phyloP scores from a whole-genome alignment of 2,113 vertebrate species.

The Ascaphus truei region DNA sequence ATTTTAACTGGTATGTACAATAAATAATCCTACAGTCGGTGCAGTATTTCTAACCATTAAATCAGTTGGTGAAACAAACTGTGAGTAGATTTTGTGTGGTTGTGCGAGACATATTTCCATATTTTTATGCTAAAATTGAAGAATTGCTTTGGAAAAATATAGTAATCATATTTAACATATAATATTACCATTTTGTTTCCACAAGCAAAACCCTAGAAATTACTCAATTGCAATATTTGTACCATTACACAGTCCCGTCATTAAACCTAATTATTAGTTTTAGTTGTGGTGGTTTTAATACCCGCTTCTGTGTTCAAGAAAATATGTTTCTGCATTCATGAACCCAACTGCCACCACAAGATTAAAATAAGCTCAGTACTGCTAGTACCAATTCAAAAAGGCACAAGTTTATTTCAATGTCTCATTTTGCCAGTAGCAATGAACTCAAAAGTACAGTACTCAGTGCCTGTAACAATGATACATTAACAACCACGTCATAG shows the following conservation, averaged over 20 bases:
- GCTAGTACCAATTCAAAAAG: accelerated
- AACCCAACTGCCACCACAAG: constrained; percentile 38
- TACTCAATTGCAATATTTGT: constrained; percentile 55
- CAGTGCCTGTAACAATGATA: constrained; percentile 3
- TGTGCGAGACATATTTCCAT: not conserved
- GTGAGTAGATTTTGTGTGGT: constrained; percentile 4
- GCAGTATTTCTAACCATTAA: no score
- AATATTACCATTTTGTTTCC: constrained; percentile 50
- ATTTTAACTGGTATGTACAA: no score
- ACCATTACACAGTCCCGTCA: constrained; percentile 54
- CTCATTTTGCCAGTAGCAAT: not conserved
- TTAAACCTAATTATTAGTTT: constrained; percentile 56
- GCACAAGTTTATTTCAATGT: not conserved
- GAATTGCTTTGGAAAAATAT: not conserved
- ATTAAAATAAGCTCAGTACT: constrained; percentile 45
- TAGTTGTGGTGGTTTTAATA: constrained; percentile 50
- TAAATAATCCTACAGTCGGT: no score
- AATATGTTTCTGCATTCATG: constrained; percentile 40
- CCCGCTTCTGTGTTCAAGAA: constrained; percentile 38
- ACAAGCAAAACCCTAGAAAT: constrained; percentile 41
- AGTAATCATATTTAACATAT: constrained; percentile 38
- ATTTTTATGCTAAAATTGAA: not conserved
- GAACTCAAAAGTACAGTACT: constrained; percentile 1
- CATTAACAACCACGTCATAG: not conserved
- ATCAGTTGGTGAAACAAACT: no score